A percentile compares a stretch with the other conserved stretches of the same genome.
Evolutionary conservation across 1,140 invertebrate species (phyloP).

Genomic region (Temnothorax nylanderi): DNA sequence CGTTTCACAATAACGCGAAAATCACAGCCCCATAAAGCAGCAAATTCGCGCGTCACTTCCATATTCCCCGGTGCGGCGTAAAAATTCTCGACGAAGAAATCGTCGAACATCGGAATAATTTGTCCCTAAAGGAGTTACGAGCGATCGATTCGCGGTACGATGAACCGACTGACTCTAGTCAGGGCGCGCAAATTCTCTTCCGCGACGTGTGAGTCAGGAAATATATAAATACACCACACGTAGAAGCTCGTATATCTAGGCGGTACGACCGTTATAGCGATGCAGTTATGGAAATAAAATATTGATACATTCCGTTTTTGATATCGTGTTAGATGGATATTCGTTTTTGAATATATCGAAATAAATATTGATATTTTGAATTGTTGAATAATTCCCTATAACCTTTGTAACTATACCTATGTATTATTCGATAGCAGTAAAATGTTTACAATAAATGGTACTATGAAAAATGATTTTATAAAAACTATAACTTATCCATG

Average conservation of each 20-base stretch:
- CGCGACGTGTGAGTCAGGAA: conserved; percentile 50
- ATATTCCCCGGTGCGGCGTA: conserved; percentile 40
- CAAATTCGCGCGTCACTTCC: conserved; percentile 51
- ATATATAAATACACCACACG: conserved; percentile 53
- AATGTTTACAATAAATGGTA: conserved; percentile 8
- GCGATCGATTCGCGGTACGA: conserved; percentile 57
- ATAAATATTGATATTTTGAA: conserved; percentile 56
- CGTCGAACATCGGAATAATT: conserved; percentile 58
- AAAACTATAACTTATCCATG: not conserved
- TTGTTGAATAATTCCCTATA: conserved; percentile 47
- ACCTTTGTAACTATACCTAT: not conserved
- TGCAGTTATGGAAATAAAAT: conserved; percentile 56
- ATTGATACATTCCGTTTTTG: conserved; percentile 52
- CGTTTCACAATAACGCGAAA: conserved; percentile 26
- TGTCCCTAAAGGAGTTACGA: conserved; percentile 61
- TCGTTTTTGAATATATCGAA: conserved; percentile 35
- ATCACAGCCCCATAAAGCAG: conserved; percentile 24
- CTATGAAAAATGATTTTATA: not conserved
- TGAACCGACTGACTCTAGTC: conserved; percentile 51
- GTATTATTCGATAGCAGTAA: not conserved
- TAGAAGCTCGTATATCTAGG: conserved; percentile 27
- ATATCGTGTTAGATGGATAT: conserved; percentile 53
- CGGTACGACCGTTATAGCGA: conserved; percentile 22
- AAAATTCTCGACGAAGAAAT: conserved; percentile 51
- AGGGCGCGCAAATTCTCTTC: conserved; percentile 41